Base-by-base conservation (phyloP, 1,140 invertebrate species). In the Medauroidea extradentata region DNA sequence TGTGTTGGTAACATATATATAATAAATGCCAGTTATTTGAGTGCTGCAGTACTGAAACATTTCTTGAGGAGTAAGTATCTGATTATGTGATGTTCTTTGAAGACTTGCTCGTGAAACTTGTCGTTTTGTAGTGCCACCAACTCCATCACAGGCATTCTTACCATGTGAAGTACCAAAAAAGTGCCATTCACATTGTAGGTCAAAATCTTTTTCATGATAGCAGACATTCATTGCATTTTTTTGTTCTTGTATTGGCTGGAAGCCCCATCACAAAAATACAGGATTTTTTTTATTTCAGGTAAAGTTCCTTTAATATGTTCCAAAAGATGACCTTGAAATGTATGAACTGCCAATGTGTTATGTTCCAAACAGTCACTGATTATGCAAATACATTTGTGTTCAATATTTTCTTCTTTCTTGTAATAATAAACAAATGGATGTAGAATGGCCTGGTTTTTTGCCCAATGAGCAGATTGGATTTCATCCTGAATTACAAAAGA, bases 231-330 rank as follows among this genome's bases (percentile, higher is more conserved):
- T 16, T 52, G 71, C 63, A 53, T 69, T 67, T 66, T 66, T 8
- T 43, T 44, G 57, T 71, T 74, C 63, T 73, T 73, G 52, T 69
- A 73, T 41, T 74, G 71, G 27, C 57, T 61, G 21, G 61, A 50
- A 46, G 57, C 61, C 8, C 70, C 71, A 63, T 71, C 70, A 44
- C 57, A 61, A 57, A 73, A 69, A 55, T 69, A 69, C 57, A 68
- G 43, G 66, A 71, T 62, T 38, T 61, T 63, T 4, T n/a, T 55
- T 48, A 24, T 34, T 41, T 27, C 39, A 43, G 21, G 46, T 19
- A 41, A 18, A 41, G 41, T 52, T 39, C n/a, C 27, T 53, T 23
- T 53, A 16, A 59, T 53, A 34, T 11, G n/a, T 41, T 53, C 29
- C 16, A 21, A 9, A 41, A 53, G 27, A 38, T 34, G 23, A 16